Evolutionary conservation across 2,113 vertebrate species (phyloP).

Genomic region (Verasper variegatus): DNA sequence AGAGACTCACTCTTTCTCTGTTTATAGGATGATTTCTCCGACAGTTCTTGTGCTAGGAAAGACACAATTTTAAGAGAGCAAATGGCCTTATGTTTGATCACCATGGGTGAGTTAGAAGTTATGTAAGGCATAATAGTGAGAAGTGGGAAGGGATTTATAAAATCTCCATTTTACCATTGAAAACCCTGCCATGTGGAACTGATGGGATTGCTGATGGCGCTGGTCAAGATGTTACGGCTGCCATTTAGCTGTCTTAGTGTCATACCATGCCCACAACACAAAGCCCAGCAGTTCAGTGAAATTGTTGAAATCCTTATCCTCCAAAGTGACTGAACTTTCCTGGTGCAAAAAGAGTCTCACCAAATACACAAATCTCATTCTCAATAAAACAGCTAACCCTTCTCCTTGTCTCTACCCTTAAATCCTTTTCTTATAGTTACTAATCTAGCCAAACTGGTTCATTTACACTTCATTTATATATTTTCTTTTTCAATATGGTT

Average conservation of each 20-base stretch:
- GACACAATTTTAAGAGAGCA: constrained; percentile 59
- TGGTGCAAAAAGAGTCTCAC: too few relatives aligned
- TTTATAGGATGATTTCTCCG: constrained; percentile 77
- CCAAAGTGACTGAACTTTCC: constrained; percentile 50
- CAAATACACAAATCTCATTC: too few relatives aligned
- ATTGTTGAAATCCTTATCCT: constrained; percentile 21
- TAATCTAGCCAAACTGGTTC: too few relatives aligned
- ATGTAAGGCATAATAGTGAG: constrained; percentile 13
- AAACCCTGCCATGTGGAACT: constrained; percentile 44
- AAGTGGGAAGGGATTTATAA: constrained; percentile 45
- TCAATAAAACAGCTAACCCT: too few relatives aligned
- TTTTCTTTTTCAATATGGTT: too few relatives aligned
- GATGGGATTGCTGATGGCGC: constrained; percentile 33
- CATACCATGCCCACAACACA: constrained; percentile 65
- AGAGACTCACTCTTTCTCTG: constrained; percentile 64
- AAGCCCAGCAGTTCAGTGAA: too few relatives aligned
- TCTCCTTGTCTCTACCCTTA: too few relatives aligned
- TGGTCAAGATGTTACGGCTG: constrained; percentile 37
- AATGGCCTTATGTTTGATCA: constrained; percentile 65
- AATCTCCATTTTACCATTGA: constrained; percentile 45
- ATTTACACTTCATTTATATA: too few relatives aligned
- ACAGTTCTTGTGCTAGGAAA: constrained; percentile 72
- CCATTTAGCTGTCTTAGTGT: constrained; percentile 64
- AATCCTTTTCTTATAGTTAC: too few relatives aligned
- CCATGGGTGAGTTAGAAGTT: constrained; percentile 51